phyloP scores from a whole-genome alignment of 2,888 invertebrate genomes.

The Philhelius pedissequus region DNA sequence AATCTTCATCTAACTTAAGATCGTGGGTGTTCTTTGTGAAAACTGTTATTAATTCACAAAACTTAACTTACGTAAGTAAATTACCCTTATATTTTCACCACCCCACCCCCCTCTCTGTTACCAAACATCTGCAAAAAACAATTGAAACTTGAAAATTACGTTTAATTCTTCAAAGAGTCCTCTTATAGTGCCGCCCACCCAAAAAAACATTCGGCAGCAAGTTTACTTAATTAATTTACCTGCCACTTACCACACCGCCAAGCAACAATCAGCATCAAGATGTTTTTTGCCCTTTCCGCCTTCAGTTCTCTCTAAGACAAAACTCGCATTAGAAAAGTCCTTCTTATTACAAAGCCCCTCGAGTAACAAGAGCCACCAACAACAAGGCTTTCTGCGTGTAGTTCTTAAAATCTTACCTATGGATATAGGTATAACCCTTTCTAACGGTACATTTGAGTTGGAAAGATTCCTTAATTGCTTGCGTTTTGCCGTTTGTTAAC shows the following conservation, averaged over 20 bases:
- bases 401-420: not conserved
- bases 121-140: not conserved
- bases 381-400: not conserved
- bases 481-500: slow-evolving; percentile 67
- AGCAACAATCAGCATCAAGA: slow-evolving; percentile 36
- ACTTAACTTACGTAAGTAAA: slow-evolving; percentile 13
- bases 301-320: not conserved
- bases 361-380: slow-evolving; percentile 26
- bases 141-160: not conserved
- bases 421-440: not conserved
- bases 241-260: slow-evolving; percentile 50
- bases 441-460: slow-evolving; percentile 1
- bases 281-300: not conserved
- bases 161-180: slow-evolving; percentile 4
- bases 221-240: slow-evolving; percentile 68
- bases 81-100: not conserved
- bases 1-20: not conserved
- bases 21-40: not conserved
- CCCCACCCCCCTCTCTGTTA: not conserved
- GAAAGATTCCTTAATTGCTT: slow-evolving; percentile 69
- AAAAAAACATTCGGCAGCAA: slow-evolving; percentile 54
- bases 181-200: not conserved
- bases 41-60: slow-evolving; percentile 15
- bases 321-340: not conserved
- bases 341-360: slow-evolving; percentile 23